Conservation (phyloP, 2,888 invertebrate genomes). For the Apamea anceps region DNA sequence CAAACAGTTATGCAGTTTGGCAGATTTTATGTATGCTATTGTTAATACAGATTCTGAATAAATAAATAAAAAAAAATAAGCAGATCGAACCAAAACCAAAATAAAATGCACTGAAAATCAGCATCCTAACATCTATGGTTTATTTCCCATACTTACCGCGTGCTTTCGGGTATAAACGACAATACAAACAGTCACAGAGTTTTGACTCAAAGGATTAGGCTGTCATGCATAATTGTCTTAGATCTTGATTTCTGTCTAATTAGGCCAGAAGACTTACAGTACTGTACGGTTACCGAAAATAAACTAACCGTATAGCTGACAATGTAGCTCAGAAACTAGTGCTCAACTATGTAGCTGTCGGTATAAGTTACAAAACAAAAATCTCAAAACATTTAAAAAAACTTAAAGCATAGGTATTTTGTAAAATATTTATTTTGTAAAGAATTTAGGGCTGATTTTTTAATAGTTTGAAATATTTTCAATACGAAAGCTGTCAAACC, state of each 20-base stretch:
- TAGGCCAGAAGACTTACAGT: neutral
- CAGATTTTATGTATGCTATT: too few relatives aligned
- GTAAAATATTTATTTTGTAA: neutral
- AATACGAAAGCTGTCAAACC: too few relatives aligned
- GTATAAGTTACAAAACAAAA: neutral
- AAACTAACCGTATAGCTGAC: neutral
- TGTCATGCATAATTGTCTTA: neutral
- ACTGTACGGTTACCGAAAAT: neutral
- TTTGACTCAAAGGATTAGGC: neutral
- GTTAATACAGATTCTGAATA: too few relatives aligned
- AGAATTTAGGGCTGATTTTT: too few relatives aligned
- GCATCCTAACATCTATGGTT: neutral
- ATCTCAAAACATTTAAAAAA: neutral
- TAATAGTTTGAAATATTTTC: too few relatives aligned
- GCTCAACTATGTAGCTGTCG: neutral
- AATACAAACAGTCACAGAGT: neutral
- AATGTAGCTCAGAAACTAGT: neutral
- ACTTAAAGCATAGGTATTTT: too few relatives aligned
- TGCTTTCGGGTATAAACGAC: neutral
- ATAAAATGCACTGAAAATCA: neutral
- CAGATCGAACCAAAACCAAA: neutral
- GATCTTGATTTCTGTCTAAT: neutral
- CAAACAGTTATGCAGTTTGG: too few relatives aligned
- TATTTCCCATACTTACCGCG: neutral
- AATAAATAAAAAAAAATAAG: too few relatives aligned